Evolutionary conservation across 2,888 invertebrate species (phyloP).

Genomic region (Acronicta alni): DNA sequence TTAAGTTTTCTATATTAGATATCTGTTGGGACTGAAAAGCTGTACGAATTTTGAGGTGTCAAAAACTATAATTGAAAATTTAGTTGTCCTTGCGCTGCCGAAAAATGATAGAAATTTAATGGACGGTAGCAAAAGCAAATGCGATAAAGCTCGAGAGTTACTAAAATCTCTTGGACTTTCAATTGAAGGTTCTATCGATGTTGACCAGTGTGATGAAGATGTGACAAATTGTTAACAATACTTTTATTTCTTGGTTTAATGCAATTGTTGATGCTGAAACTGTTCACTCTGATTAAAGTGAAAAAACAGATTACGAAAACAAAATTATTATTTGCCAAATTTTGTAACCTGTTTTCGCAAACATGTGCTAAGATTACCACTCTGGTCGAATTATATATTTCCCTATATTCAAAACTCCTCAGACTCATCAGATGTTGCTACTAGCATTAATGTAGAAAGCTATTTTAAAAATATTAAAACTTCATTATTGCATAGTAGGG

Average conservation of each 20-base stretch:
- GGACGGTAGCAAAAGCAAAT: conserved; percentile 20
- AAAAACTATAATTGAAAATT: conserved; percentile 19
- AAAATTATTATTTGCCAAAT: conserved; percentile 13
- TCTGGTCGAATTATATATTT: conserved; percentile 11
- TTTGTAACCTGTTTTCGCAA: conserved; percentile 10
- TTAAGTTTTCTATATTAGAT: conserved; percentile 22
- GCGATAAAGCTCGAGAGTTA: conserved; percentile 19
- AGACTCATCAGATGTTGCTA: not conserved
- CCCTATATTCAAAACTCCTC: not conserved
- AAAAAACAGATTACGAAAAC: conserved; percentile 14
- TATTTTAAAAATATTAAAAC: conserved; percentile 26
- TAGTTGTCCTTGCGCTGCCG: conserved; percentile 14
- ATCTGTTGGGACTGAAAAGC: conserved; percentile 14
- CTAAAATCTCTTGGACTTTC: conserved; percentile 13
- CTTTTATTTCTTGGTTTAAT: conserved; percentile 12
- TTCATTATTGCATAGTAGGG: conserved; percentile 15
- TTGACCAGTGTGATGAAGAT: conserved; percentile 10
- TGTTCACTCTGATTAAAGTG: conserved; percentile 3
- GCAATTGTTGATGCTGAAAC: conserved; percentile 12
- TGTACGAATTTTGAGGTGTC: conserved; percentile 10
- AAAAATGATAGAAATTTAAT: conserved; percentile 17
- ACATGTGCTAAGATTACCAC: conserved; percentile 2
- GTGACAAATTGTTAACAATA: conserved; percentile 6
- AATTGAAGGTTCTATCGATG: conserved; percentile 10
- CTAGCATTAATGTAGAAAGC: conserved; percentile 21